Conservation (phyloP, 1,140 invertebrate genomes). For the Drosophila elegans region DNA sequence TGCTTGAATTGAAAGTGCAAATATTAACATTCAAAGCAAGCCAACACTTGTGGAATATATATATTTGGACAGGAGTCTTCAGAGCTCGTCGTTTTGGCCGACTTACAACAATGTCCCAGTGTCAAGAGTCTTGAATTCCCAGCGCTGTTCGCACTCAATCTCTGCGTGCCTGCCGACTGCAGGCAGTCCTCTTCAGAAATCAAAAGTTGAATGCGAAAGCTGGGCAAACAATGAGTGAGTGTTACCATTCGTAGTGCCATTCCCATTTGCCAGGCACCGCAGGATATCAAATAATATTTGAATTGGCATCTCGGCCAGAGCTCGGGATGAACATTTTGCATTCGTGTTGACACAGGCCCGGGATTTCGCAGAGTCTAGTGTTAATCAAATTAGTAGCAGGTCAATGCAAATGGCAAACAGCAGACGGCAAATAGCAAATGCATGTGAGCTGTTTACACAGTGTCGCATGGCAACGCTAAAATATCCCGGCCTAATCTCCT, state of each 20-base stretch:
- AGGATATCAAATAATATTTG: slow-evolving; percentile 79
- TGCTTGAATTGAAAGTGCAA: slow-evolving; percentile 78
- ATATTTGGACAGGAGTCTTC: slow-evolving; percentile 20
- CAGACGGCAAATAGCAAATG: slow-evolving; percentile 59
- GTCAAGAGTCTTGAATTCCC: slow-evolving; percentile 37
- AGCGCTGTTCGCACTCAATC: slow-evolving; percentile 35
- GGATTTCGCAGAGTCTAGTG: slow-evolving; percentile 22
- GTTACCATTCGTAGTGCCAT: slow-evolving; percentile 40
- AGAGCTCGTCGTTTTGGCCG: slow-evolving; percentile 17
- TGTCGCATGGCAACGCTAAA: slow-evolving; percentile 11
- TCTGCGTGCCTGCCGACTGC: slow-evolving; percentile 40
- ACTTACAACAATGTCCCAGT: slow-evolving; percentile 47
- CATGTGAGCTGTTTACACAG: slow-evolving; percentile 59
- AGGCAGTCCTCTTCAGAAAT: slow-evolving; percentile 53
- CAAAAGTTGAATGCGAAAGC: slow-evolving; percentile 70
- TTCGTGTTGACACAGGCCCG: slow-evolving; percentile 48
- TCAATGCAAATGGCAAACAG: slow-evolving; percentile 49
- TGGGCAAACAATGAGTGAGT: slow-evolving; percentile 69
- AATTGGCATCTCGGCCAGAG: slow-evolving; percentile 47
- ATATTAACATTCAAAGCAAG: slow-evolving; percentile 83
- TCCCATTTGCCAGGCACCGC: slow-evolving; percentile 43
- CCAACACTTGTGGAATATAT: slow-evolving; percentile 70
- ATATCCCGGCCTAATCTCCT: slow-evolving; percentile 5
- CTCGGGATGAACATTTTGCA: slow-evolving; percentile 61
- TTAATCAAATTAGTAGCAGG: slow-evolving; percentile 74